phyloP scores from a whole-genome alignment of 2,113 vertebrate genomes.

The Thunnus maccoyii region DNA sequence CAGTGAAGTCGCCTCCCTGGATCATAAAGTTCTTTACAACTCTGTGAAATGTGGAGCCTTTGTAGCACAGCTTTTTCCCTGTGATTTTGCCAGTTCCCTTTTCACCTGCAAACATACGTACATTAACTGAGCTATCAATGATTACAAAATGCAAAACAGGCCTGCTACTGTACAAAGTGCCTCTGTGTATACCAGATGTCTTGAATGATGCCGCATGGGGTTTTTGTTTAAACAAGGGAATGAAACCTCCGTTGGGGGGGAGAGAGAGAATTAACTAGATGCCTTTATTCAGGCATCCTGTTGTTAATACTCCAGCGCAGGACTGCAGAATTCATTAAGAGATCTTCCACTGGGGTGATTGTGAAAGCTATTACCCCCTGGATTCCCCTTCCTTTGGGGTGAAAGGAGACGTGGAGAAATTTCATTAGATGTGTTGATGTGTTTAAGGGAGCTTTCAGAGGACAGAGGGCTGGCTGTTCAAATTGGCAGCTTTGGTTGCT shows the following conservation, averaged over 20 bases:
- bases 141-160: slow-evolving; percentile 12
- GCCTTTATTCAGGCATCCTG: slow-evolving; percentile 28
- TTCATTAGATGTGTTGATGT: slow-evolving; percentile 56
- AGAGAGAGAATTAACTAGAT: slow-evolving; percentile 1
- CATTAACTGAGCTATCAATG: slow-evolving; percentile 23
- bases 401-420: slow-evolving; percentile 31
- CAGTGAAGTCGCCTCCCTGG: slow-evolving; percentile 99
- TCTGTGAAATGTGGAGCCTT: slow-evolving; percentile 98
- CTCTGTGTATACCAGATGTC: slow-evolving; percentile 4
- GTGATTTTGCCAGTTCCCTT: slow-evolving; percentile 96
- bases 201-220: slow-evolving; percentile 1
- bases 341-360: slow-evolving; percentile 15
- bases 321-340: slow-evolving; percentile 38
- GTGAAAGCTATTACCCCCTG: slow-evolving; percentile 5
- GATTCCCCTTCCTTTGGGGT: not conserved
- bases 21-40: slow-evolving; percentile 99
- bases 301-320: slow-evolving; percentile 13
- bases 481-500: slow-evolving; percentile 55
- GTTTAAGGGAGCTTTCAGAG: slow-evolving; percentile 22
- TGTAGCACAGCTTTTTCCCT: slow-evolving; percentile 97
- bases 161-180: not conserved
- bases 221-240: slow-evolving; percentile 23
- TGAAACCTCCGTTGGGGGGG: slow-evolving; percentile 9
- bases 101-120: slow-evolving; percentile 87
- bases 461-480: slow-evolving; percentile 54